Percentiles rank a stretch among this genome's conserved stretches.
phyloP scores from a whole-genome alignment of 1,140 invertebrate genomes.

The Lutraria rhynchaena region DNA sequence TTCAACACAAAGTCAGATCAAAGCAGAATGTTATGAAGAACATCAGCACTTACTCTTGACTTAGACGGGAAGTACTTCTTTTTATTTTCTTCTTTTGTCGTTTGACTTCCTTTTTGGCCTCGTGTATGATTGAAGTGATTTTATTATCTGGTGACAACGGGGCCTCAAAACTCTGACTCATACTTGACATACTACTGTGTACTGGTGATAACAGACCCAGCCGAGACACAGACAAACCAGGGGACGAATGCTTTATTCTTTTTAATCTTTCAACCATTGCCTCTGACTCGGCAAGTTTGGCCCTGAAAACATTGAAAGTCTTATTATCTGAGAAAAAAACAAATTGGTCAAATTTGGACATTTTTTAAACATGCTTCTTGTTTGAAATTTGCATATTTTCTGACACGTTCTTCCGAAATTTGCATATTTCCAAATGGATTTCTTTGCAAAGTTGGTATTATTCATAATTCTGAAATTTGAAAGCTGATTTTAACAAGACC shows the following conservation, averaged over 20 bases:
- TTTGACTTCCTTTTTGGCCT: conserved; percentile 87
- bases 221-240: conserved; percentile 86
- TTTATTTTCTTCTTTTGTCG: conserved; percentile 82
- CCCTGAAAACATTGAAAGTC: conserved; percentile 71
- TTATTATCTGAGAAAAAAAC: too few relatives aligned
- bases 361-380: too few relatives aligned
- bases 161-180: conserved; percentile 62
- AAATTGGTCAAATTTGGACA: too few relatives aligned
- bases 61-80: conserved; percentile 7
- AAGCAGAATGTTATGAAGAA: too few relatives aligned
- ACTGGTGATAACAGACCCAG: conserved; percentile 72
- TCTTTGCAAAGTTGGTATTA: too few relatives aligned
- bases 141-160: conserved; percentile 66
- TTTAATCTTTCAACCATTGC: conserved; percentile 81
- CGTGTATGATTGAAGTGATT: conserved; percentile 83
- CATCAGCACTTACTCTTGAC: conserved; percentile 45
- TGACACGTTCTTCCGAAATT: too few relatives aligned
- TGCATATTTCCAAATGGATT: too few relatives aligned
- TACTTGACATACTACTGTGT: conserved; percentile 55
- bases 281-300: conserved; percentile 91
- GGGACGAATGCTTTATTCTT: neutral
- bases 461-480: too few relatives aligned
- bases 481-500: too few relatives aligned
- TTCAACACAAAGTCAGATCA: too few relatives aligned
- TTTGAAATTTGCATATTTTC: too few relatives aligned